A percentile compares a stretch with the other conserved stretches of the same genome.
Conservation (phyloP, 2,797 vertebrate species). For the Diceros bicornis region DNA sequence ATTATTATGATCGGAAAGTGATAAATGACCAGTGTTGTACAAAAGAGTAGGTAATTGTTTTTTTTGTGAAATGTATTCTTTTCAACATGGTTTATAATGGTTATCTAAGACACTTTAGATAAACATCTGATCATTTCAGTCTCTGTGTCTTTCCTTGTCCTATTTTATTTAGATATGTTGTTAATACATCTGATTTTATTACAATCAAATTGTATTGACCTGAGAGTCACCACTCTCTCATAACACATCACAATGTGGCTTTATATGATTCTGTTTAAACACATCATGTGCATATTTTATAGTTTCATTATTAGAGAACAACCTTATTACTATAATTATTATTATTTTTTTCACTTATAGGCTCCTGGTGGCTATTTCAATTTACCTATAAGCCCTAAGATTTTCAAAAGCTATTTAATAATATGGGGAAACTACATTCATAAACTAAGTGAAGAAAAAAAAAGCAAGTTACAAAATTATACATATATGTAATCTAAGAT, state of each 20-base stretch:
- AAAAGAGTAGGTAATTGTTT: neutral
- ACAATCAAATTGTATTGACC: neutral
- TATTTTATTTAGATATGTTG: neutral
- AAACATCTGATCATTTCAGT: neutral
- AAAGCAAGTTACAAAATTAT: neutral
- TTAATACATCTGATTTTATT: neutral
- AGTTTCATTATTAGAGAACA: neutral
- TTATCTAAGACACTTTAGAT: neutral
- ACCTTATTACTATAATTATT: neutral
- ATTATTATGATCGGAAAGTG: neutral
- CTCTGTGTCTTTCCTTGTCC: neutral
- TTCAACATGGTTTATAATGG: neutral
- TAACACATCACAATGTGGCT: neutral
- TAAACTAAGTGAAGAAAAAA: neutral
- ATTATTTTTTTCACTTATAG: neutral
- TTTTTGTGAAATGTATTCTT: neutral
- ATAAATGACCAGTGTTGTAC: neutral
- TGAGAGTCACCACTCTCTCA: neutral
- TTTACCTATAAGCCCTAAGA: neutral
- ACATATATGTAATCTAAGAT: neutral
- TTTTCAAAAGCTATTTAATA: neutral
- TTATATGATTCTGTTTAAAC: neutral
- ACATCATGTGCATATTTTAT: neutral
- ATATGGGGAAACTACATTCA: neutral
- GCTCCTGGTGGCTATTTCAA: neutral